These are phyloP conservation scores for Zoroaster sp. DNA, from an alignment of 53 echinoderm and acorn worm genomes.

Conservation along the genomic window DNA sequence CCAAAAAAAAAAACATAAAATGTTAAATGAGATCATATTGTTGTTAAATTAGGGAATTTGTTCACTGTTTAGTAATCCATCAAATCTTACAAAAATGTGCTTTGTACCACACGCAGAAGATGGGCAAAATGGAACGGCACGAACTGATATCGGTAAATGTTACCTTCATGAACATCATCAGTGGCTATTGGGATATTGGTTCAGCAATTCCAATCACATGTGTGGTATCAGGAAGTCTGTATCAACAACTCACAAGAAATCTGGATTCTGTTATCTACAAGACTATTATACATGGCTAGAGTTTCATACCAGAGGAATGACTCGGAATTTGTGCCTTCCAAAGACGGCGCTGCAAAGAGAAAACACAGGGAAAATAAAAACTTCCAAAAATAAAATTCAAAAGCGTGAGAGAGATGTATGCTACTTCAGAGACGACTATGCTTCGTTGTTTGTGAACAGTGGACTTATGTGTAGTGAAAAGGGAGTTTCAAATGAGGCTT, in stretches of 20 bases:
- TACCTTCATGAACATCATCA: background rate
- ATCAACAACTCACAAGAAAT: background rate
- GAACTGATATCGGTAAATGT: background rate
- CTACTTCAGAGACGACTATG: background rate
- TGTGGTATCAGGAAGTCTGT: background rate
- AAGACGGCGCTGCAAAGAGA: background rate
- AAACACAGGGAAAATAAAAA: background rate
- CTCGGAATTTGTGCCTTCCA: background rate
- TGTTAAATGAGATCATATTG: background rate
- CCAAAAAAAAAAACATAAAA: too few species aligned
- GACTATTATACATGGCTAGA: slow-evolving; percentile 9
- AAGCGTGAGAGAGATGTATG: background rate
- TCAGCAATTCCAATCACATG: background rate
- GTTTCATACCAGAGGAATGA: background rate
- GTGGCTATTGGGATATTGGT: slow-evolving; percentile 2
- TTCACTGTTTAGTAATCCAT: background rate
- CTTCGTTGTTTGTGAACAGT: background rate
- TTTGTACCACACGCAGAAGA: slow-evolving; percentile 20
- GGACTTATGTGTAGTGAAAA: too few species aligned
- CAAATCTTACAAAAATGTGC: background rate
- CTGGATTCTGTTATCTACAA: background rate
- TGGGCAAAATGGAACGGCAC: background rate
- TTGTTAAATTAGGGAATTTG: background rate
- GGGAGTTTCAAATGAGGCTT: too few species aligned
- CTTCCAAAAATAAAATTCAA: background rate